Evolutionary conservation across 2,113 vertebrate species (phyloP), one percentile per base, ranked within the genome.

Genomic region (Hylia prasina): DNA sequence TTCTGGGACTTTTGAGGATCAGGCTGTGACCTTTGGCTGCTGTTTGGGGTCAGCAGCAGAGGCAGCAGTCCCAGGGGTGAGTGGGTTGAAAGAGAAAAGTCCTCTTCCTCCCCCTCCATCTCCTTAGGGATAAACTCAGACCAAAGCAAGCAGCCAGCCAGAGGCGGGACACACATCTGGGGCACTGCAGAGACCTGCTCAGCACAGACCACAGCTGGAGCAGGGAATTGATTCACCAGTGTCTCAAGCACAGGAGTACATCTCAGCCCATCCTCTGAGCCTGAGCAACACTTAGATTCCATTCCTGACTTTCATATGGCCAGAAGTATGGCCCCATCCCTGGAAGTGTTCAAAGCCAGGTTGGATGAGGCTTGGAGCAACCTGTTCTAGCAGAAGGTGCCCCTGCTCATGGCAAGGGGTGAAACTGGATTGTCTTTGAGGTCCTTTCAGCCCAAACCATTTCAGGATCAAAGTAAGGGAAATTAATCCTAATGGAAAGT

Each of bases 1-100:
- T 71, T 95, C 61, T 63, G 75, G 82, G 85, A 28, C 61, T 24
- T 53, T 25, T 45, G 65, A 76, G 80, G 65, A 35, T 35, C 51
- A 66, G 44, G 15, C 39, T 53, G 51, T 81, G 95, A 94, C 81
- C 91, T 91, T 54, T 91, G 83, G 91, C 91, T 82, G 77, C 82
- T 69, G 42, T 81, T 93, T 90, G 70, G 51, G 83, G 57, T 87
- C 82, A 83, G 92, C 91, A 85, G 84, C 48, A 56, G 51, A 89
- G 56, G 28, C 68, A 54, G 73, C 45, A 72, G 15, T 71, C 86
- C 80, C 88, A 81, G 44, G 60, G 53, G 65, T 75, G 80, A 65
- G 39, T 0, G 13, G 27, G 19, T 31, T 87, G 61, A 86, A 87
- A 81, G 51, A 77, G 71, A 56, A 71, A 87, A 94, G 47, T 53